Conservation (phyloP, 2,797 vertebrate species). For the Oophaga sylvatica region DNA sequence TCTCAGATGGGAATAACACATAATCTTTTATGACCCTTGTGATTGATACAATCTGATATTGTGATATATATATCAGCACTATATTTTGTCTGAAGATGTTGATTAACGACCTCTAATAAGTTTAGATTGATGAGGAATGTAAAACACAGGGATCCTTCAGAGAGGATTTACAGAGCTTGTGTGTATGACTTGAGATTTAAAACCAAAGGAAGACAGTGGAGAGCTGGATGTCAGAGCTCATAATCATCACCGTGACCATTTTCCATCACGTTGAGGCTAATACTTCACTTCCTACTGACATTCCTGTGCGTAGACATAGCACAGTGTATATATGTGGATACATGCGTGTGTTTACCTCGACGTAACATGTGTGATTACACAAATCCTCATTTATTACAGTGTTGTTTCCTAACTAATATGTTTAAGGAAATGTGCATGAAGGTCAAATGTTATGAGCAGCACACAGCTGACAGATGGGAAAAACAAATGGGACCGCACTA, state of each 20-base stretch:
- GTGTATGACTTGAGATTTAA: constrained; percentile 46
- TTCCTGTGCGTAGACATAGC: neutral
- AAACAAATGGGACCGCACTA: neutral
- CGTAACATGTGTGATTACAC: constrained; percentile 6
- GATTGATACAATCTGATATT: too few relatives aligned
- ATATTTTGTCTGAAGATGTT: constrained; percentile 14
- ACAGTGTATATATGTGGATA: constrained; percentile 4
- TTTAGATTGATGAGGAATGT: constrained; percentile 37
- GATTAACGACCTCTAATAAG: constrained; percentile 36
- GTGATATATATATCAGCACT: constrained; percentile 13
- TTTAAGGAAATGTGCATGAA: constrained; percentile 5
- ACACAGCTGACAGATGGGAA: constrained; percentile 18
- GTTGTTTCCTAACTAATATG: neutral
- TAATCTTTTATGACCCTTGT: too few relatives aligned
- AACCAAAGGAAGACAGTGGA: constrained; percentile 13
- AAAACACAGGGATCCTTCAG: constrained; percentile 30
- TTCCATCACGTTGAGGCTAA: constrained; percentile 37
- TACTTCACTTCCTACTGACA: constrained; percentile 18
- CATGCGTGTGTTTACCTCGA: neutral
- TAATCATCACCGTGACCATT: constrained; percentile 34
- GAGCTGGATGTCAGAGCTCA: neutral
- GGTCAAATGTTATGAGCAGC: constrained; percentile 7
- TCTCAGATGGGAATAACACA: too few relatives aligned
- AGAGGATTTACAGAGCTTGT: constrained; percentile 21
- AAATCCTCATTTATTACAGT: neutral